phyloP scores from a whole-genome alignment of 1,140 invertebrate genomes.

The Colletes latitarsis region DNA sequence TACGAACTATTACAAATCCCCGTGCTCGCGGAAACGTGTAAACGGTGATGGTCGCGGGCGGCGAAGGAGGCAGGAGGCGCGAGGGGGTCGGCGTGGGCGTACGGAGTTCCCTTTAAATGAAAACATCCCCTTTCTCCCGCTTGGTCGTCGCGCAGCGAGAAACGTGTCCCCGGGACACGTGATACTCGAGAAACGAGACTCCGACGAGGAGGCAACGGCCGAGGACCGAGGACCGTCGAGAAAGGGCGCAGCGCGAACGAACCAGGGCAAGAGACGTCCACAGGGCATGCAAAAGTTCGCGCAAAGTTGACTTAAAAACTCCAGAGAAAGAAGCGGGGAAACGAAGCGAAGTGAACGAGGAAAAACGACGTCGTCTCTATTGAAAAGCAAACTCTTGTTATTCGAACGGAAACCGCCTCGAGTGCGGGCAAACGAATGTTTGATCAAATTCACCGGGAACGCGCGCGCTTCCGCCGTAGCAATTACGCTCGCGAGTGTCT shows the following conservation, averaged over 20 bases:
- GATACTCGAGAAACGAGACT: constrained; percentile 30
- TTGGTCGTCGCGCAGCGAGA: neutral
- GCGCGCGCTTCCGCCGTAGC: neutral
- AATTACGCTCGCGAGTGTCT: constrained; percentile 9
- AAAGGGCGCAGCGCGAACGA: neutral
- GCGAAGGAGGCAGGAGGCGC: neutral
- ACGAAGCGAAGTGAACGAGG: constrained; percentile 22
- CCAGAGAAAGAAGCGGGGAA: constrained; percentile 3
- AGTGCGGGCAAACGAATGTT: constrained; percentile 20
- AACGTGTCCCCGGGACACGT: constrained; percentile 30
- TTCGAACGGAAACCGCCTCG: constrained; percentile 36
- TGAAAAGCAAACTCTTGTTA: constrained; percentile 27
- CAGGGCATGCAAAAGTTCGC: constrained; percentile 40
- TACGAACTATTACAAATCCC: constrained; percentile 63
- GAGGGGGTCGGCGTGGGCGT: neutral
- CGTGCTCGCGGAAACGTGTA: constrained; percentile 37
- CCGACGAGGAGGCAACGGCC: neutral
- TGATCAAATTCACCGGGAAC: constrained; percentile 27
- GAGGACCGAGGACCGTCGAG: neutral
- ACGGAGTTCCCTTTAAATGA: constrained; percentile 44
- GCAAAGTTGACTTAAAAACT: constrained; percentile 64
- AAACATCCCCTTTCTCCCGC: constrained; percentile 38
- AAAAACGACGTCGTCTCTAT: neutral
- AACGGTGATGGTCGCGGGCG: constrained; percentile 23
- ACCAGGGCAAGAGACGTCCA: constrained; percentile 38